Evolutionary conservation across 2,113 vertebrate genomes (phyloP), one percentile per base, ranked within the genome.

Genomic region (Eublepharis macularius): DNA sequence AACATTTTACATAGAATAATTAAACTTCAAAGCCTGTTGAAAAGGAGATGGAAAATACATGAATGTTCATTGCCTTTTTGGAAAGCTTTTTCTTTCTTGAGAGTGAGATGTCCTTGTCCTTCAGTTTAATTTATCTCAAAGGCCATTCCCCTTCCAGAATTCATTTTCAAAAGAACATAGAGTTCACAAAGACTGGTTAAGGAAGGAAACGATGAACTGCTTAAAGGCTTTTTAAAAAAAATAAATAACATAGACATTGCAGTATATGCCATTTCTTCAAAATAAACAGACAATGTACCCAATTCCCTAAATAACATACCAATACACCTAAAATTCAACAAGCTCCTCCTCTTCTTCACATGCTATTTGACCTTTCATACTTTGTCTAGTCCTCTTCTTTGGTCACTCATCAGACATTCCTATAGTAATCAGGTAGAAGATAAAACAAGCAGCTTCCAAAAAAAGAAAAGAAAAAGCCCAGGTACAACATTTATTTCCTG

Each of bases 91-190:
- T 45, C 84, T 12, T 87, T 77, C n/a, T 75, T n/a, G 24, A 79
- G 47, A 89, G 29, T 80, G n/a, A 51, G 32, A 84, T 91, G 86
- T 13, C 78, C 78, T 93, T 93, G 83, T 75, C 68, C 65, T 80
- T 86, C 45, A 85, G 63, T 82, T 6, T 87, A 85, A 73, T 86
- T 87, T 90, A 90, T 77, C 24, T 69, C 26, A 80, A 63, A 43
- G 45, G 70, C 45, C 34, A 29, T 72, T 81, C 73, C 86, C 73
- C 32, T 77, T 0, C 8, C 17, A 60, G 32, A 60, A 41, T 85
- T 89, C 0, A 8, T 73, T 49, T 89, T 77, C 72, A 60, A 82
- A 87, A 91, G 60, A 82, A 79, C 0, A 0, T 0, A 14, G 6
- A 76, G 14, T 74, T 89, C 65, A 78, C 34, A 34, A 21, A 69